A percentile compares a stretch with the other conserved stretches of the same genome.
phyloP scores from a whole-genome alignment of 2,113 vertebrate genomes.

The Suncus etruscus region DNA sequence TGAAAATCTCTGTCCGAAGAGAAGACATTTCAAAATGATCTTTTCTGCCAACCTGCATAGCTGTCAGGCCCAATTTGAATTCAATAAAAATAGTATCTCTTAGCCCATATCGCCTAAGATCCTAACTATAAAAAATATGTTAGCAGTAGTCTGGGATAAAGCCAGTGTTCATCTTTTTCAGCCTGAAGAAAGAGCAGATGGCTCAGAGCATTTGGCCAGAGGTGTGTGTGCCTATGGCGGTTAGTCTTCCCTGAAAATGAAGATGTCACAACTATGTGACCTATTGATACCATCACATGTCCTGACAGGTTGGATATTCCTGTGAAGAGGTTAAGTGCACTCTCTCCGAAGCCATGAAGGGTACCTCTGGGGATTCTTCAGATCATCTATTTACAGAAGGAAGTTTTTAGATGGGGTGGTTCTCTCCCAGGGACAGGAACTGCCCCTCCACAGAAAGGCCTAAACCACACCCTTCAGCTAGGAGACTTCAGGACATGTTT shows the following conservation, averaged over 20 bases:
- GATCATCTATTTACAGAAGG: background rate
- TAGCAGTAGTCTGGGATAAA: background rate
- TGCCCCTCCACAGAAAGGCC: background rate
- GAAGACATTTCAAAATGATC: slow-evolving; percentile 17
- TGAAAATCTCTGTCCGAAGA: slow-evolving; percentile 22
- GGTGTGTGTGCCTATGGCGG: too few species aligned
- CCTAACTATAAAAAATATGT: slow-evolving; percentile 7
- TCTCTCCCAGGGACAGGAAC: background rate
- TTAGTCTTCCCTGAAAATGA: too few species aligned
- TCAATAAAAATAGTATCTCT: slow-evolving; percentile 60
- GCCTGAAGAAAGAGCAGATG: background rate
- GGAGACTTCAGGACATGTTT: background rate
- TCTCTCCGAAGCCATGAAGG: background rate
- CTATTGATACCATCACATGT: background rate
- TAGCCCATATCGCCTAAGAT: slow-evolving; percentile 35
- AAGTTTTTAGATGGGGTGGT: background rate
- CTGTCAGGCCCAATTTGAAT: slow-evolving; percentile 49
- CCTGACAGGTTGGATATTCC: background rate
- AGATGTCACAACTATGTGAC: background rate
- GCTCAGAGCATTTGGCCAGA: too few species aligned
- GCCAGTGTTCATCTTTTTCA: slow-evolving; percentile 29
- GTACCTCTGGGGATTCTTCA: background rate
- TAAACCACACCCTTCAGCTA: background rate
- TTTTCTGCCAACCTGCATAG: slow-evolving; percentile 32
- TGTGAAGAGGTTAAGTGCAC: fast-evolving